Percentiles rank a stretch among this genome's conserved stretches.
These are phyloP conservation scores for Sinohyriopsis cumingii DNA, from an alignment of 2,888 invertebrate genomes.

Conservation along the genomic window DNA sequence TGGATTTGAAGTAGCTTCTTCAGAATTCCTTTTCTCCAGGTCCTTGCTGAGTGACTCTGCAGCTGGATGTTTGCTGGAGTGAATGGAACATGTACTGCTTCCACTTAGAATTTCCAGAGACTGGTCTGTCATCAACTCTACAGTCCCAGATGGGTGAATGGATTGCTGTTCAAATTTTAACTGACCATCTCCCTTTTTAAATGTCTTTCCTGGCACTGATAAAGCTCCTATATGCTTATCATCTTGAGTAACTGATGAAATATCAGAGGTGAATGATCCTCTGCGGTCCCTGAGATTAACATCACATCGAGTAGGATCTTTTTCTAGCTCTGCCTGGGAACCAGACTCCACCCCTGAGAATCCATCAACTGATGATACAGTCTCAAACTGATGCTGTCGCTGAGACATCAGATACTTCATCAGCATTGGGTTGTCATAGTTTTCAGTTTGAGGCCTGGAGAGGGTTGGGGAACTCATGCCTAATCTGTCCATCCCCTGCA, in stretches of 20 bases:
- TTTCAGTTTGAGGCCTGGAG: slow-evolving; percentile 14
- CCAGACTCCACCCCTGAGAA: slow-evolving; percentile 38
- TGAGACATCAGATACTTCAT: slow-evolving; percentile 37
- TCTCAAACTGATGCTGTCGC: slow-evolving; percentile 15
- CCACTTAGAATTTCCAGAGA: slow-evolving; percentile 32
- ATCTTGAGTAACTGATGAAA: slow-evolving; percentile 11
- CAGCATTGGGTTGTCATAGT: slow-evolving; percentile 17
- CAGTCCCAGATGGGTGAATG: neutral
- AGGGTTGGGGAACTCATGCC: slow-evolving; percentile 9
- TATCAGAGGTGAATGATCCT: slow-evolving; percentile 22
- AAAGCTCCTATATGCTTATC: no score
- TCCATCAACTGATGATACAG: slow-evolving; percentile 32
- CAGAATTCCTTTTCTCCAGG: no score
- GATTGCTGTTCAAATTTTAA: neutral
- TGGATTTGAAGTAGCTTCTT: slow-evolving; percentile 3
- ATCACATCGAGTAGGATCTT: neutral
- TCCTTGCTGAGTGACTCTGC: no score
- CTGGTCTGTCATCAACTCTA: slow-evolving; percentile 14
- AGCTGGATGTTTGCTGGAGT: no score
- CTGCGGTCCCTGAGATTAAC: slow-evolving; percentile 7
- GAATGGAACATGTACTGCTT: no score
- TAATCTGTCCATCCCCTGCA: neutral
- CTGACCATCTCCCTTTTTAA: neutral
- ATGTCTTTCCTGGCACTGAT: no score
- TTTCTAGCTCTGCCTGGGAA: slow-evolving; percentile 31